Percentiles rank a stretch among this genome's conserved stretches.
Evolutionary conservation across 2,888 invertebrate genomes (phyloP).

Genomic region (Eupithecia centaureata): DNA sequence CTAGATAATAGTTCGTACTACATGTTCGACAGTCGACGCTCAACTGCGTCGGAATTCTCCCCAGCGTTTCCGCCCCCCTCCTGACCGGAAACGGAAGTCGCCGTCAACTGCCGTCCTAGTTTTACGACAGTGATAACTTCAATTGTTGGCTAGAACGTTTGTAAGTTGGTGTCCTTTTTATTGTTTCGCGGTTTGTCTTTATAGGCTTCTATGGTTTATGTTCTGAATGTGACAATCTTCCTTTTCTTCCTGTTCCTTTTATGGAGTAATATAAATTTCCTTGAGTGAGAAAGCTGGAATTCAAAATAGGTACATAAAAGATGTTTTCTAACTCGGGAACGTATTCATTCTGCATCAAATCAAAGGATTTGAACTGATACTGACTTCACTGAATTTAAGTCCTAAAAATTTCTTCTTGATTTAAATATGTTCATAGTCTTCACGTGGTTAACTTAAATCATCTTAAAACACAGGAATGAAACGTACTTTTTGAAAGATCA

Average conservation of each 20-base stretch:
- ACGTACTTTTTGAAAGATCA: too few relatives aligned
- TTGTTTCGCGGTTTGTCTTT: conserved; percentile 26
- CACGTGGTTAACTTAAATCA: too few relatives aligned
- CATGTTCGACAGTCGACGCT: conserved; percentile 45
- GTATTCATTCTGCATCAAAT: background rate
- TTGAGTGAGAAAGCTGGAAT: background rate
- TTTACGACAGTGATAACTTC: conserved; percentile 44
- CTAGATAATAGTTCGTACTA: conserved; percentile 45
- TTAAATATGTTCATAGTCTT: too few relatives aligned
- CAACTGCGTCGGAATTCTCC: conserved; percentile 47
- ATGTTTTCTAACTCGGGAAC: background rate
- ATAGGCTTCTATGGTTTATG: conserved; percentile 1
- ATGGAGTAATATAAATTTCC: conserved; percentile 1
- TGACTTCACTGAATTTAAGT: background rate
- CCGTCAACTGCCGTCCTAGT: conserved; percentile 52
- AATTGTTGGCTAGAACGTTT: conserved; percentile 36
- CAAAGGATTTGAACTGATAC: background rate
- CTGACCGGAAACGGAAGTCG: conserved; percentile 50
- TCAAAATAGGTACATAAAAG: background rate
- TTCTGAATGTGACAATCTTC: conserved; percentile 11
- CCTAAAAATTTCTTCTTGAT: too few relatives aligned
- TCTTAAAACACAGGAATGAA: too few relatives aligned
- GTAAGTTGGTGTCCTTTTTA: conserved; percentile 41
- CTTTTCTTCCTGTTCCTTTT: too few relatives aligned
- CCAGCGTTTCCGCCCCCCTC: conserved; percentile 40